These are phyloP conservation scores for Phasianus colchicus DNA, from an alignment of 2,113 vertebrate genomes.

Conservation along the genomic window DNA sequence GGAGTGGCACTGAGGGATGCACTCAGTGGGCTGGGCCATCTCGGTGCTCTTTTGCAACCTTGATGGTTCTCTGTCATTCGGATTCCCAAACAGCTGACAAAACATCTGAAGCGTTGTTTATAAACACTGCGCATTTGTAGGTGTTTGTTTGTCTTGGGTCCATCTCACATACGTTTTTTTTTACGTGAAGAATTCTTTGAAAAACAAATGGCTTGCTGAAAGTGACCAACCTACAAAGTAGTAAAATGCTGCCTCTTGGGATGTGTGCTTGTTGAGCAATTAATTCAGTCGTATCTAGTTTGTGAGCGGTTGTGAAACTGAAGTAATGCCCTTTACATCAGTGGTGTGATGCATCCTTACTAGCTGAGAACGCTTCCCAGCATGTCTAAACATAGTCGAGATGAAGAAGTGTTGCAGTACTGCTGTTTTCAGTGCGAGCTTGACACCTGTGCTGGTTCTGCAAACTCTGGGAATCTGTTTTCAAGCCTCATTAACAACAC, in stretches of 20 bases:
- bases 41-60: too few species aligned
- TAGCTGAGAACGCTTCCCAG: background rate
- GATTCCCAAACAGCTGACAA: background rate
- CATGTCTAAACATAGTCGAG: too few species aligned
- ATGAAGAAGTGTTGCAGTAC: background rate
- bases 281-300: background rate
- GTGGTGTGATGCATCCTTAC: background rate
- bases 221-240: background rate
- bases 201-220: background rate
- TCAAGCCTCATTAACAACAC: background rate
- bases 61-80: too few species aligned
- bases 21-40: too few species aligned
- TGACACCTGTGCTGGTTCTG: background rate
- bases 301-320: background rate
- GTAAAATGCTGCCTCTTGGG: too few species aligned
- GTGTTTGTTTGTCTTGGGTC: background rate
- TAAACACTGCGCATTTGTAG: background rate
- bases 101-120: background rate
- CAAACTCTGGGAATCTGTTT: background rate
- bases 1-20: too few species aligned
- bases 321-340: background rate
- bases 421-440: background rate
- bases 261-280: fast-evolving
- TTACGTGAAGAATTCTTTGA: background rate
- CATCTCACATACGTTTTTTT: background rate